Percentiles rank a stretch among this genome's conserved stretches.
These are phyloP conservation scores for Actenoides hombroni DNA, from an alignment of 2,113 vertebrate genomes.

Conservation along the genomic window DNA sequence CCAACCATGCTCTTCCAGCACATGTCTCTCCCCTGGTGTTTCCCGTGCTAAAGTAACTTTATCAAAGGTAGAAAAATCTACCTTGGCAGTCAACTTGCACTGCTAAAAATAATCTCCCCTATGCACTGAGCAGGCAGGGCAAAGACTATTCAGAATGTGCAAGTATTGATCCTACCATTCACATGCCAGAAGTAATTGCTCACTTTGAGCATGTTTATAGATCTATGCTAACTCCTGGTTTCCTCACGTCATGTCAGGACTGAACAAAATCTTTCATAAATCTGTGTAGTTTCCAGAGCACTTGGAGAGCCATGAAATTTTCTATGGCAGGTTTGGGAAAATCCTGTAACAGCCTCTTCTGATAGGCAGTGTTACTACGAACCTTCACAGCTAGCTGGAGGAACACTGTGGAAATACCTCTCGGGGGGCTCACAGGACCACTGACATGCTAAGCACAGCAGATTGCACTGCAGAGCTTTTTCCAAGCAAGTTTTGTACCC, in stretches of 20 bases:
- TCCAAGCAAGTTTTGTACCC: neutral
- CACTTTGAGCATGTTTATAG: slow-evolving; percentile 42
- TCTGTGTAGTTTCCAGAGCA: neutral
- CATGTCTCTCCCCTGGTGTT: neutral
- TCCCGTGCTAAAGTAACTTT: neutral
- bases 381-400: neutral
- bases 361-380: neutral
- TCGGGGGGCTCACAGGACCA: neutral
- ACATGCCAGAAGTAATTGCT: slow-evolving; percentile 49
- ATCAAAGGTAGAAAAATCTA: slow-evolving; percentile 11
- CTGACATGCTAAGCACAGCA: neutral
- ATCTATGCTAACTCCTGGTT: slow-evolving; percentile 18
- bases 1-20: neutral
- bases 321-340: neutral
- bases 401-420: neutral
- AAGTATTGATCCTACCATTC: slow-evolving; percentile 48
- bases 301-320: neutral
- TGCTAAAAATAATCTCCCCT: slow-evolving; percentile 28
- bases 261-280: neutral
- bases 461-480: neutral
- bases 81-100: neutral
- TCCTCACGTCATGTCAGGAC: neutral
- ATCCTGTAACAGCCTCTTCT: neutral
- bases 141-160: neutral
- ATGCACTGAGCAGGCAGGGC: neutral